Conservation (phyloP, 2,797 vertebrate genomes). For the Anableps anableps region DNA sequence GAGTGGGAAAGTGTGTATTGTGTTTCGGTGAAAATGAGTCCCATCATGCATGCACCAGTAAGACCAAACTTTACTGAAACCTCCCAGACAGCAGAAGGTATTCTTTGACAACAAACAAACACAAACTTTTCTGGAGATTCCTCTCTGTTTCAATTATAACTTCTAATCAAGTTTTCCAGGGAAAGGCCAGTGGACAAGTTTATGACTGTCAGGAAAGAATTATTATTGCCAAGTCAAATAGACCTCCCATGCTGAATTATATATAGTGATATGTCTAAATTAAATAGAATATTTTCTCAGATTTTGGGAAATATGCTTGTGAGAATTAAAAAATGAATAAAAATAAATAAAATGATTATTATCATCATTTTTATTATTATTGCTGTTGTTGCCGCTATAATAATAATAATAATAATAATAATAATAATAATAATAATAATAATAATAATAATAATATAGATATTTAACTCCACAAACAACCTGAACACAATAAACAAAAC, state of each 20-base stretch:
- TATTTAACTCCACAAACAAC: too few species aligned
- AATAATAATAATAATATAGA: too few species aligned
- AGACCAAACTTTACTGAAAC: conserved; percentile 41
- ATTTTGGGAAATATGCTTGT: neutral
- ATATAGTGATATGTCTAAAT: neutral
- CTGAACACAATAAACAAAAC: too few species aligned
- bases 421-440: too few species aligned
- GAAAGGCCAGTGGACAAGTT: conserved; percentile 1
- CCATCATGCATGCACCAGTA: conserved; percentile 47
- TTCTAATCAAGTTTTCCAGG: conserved; percentile 36
- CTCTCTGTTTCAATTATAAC: conserved; percentile 22
- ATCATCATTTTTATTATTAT: too few species aligned
- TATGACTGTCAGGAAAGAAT: neutral
- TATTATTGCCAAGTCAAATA: neutral
- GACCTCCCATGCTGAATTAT: neutral
- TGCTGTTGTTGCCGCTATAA: too few species aligned
- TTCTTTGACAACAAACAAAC: conserved; percentile 35
- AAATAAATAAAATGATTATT: too few species aligned
- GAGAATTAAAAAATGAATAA: too few species aligned
- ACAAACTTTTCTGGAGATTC: conserved; percentile 34
- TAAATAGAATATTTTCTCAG: neutral
- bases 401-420: too few species aligned
- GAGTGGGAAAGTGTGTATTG: conserved; percentile 21
- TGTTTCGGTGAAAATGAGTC: conserved; percentile 39
- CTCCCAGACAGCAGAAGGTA: conserved; percentile 37